Base-by-base conservation (phyloP, 30 jellyfish, hydroid and myxozoan species). In the Hydractinia echinata region DNA sequence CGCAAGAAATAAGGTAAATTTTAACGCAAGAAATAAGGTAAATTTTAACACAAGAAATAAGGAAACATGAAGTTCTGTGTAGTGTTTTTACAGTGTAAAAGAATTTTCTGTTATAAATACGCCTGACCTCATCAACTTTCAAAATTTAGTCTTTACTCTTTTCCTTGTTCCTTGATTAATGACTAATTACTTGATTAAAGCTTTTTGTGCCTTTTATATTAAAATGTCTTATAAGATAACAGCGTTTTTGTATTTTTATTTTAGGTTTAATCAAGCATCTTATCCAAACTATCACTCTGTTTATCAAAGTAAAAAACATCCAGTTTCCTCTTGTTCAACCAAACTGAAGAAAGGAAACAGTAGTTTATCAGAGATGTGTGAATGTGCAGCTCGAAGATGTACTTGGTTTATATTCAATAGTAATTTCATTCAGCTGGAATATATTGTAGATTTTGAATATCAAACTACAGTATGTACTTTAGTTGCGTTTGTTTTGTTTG, bases 371-470 rank as follows among this genome's bases (percentile, higher is more conserved):
- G 8, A 86, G 66, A 66, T 87, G 49, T 89, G 97, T 66, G 97
- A 89, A 10, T 89, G 97, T 53, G 81, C 86, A 50, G 79, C 87
- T 74, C 87, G 95, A 68, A 82, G 91, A 67, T 84, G 92, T 82
- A 73, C 95, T 18, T 89, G 95, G 95, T 89, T 80, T 62, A 79
- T 85, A 61, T 89, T 89, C 60, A 85, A 89, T 76, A 76, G 83
- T 44, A 72, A 77, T 10, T 16, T 84, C 55, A 83, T 85, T 6
- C 82, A 84, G 7, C 95, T 91, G 30, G 97, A 89, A 76, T 89
- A 89, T 89, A 56, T 89, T 52, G 97, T 89, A 55, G 95, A 89
- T 54, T 89, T 89, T 81, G 97, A 89, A 76, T 89, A 84, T 81
- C 85, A 68, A 30, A 84, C 95, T 18, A 77, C 81, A 87, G 97